A percentile compares a stretch with the other conserved stretches of the same genome.
Conservation (phyloP, 2,888 invertebrate species). For the Melanotus villosus region DNA sequence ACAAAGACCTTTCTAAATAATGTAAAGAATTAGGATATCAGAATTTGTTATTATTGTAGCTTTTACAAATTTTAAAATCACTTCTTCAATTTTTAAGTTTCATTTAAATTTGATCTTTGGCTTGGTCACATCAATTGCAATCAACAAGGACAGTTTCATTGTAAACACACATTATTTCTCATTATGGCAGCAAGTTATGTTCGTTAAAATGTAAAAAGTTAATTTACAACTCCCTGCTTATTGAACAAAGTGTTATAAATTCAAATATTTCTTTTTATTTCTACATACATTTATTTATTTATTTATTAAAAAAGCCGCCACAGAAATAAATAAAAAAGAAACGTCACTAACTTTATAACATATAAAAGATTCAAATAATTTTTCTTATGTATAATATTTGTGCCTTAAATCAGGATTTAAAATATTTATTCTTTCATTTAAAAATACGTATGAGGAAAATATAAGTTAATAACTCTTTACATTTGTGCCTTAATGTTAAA, state of each 20-base stretch:
- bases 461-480: too few relatives aligned
- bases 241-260: background rate
- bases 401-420: background rate
- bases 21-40: too few relatives aligned
- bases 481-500: constrained; percentile 11
- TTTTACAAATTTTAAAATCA: background rate
- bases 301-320: background rate
- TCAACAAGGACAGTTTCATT: constrained; percentile 19
- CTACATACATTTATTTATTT: background rate
- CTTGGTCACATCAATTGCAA: constrained; percentile 31
- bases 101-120: constrained; percentile 21
- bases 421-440: background rate
- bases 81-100: constrained; percentile 7
- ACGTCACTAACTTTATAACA: background rate
- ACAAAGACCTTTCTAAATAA: too few relatives aligned
- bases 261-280: background rate
- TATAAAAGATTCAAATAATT: too few relatives aligned
- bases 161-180: constrained; percentile 5
- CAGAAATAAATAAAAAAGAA: background rate
- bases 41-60: too few relatives aligned
- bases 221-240: too few relatives aligned
- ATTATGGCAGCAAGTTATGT: constrained; percentile 16
- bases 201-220: constrained; percentile 1
- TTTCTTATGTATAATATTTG: too few relatives aligned
- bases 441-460: background rate